Percentiles rank a stretch among this genome's conserved stretches.
These are phyloP conservation scores for Paratrypauchen microcephalus DNA, from an alignment of 2,797 vertebrate species.

Conservation along the genomic window DNA sequence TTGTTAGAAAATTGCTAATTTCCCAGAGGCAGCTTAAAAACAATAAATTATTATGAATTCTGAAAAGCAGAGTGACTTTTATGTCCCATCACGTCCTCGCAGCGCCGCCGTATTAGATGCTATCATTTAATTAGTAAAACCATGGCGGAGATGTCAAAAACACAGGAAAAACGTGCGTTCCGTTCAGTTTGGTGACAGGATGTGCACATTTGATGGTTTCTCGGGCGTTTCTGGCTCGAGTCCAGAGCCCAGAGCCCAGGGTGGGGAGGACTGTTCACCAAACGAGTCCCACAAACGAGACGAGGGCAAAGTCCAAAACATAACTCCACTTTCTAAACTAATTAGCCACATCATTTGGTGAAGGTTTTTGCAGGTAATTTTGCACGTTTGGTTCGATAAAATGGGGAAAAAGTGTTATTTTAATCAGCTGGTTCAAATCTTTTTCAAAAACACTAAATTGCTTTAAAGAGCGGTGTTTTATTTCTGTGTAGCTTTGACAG, in stretches of 20 bases:
- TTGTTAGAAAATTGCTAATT: neutral
- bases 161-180: neutral
- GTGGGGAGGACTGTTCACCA: slow-evolving; percentile 57
- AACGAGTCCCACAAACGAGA: neutral
- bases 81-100: slow-evolving; percentile 22
- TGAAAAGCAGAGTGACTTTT: slow-evolving; percentile 3
- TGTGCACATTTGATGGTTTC: slow-evolving; percentile 23
- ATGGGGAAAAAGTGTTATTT: no score
- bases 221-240: neutral
- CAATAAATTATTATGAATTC: neutral
- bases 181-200: slow-evolving; percentile 1
- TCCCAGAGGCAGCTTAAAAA: neutral
- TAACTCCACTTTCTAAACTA: no score
- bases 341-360: no score
- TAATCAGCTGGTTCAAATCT: no score
- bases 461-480: no score
- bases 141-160: slow-evolving; percentile 20
- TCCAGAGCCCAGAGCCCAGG: slow-evolving; percentile 16
- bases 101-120: slow-evolving; percentile 37
- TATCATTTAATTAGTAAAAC: slow-evolving; percentile 27
- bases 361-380: no score
- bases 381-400: no score
- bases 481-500: no score
- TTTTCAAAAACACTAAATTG: no score
- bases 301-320: neutral